Conservation (phyloP, 2,797 vertebrate species). For the Adrianichthys oophorus region DNA sequence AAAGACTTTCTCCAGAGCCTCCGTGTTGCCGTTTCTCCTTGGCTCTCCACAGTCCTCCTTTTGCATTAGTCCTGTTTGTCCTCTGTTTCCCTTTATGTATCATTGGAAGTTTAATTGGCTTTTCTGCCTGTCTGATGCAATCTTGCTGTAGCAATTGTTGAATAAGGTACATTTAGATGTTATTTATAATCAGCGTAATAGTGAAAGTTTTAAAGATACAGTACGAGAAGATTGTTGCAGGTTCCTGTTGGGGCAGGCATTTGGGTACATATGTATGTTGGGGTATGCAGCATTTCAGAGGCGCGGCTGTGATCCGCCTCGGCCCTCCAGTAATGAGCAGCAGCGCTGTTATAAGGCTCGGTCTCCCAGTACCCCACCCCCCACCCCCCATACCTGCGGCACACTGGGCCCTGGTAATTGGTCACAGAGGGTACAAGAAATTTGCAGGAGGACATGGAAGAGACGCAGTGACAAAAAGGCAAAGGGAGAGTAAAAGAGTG, state of each 20-base stretch:
- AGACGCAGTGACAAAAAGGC: conserved; percentile 40
- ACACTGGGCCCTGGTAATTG: conserved; percentile 72
- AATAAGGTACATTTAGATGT: too few species aligned
- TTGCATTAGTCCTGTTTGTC: conserved; percentile 25
- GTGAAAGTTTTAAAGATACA: too few species aligned
- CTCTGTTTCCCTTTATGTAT: conserved; percentile 8
- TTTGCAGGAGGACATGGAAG: conserved; percentile 69
- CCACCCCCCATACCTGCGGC: conserved; percentile 55
- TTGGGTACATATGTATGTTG: conserved; percentile 37
- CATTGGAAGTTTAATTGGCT: conserved; percentile 18
- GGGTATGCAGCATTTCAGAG: conserved; percentile 49
- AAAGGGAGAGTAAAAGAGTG: conserved; percentile 29
- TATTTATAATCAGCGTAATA: too few species aligned
- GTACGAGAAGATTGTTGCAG: not conserved
- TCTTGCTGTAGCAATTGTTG: not conserved
- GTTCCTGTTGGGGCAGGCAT: conserved; percentile 2
- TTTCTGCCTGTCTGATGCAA: conserved; percentile 2
- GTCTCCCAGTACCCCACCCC: conserved; percentile 52
- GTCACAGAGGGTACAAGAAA: conserved; percentile 79
- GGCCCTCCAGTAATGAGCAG: conserved; percentile 67
- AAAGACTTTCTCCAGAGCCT: conserved; percentile 43
- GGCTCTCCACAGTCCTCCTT: conserved; percentile 11
- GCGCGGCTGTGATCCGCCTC: conserved; percentile 48
- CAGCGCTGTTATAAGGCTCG: conserved; percentile 49
- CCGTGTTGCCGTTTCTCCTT: conserved; percentile 33